Evolutionary conservation across 2,797 vertebrate genomes (phyloP), one percentile per base, ranked within the genome.

Genomic region (Tragelaphus oryx): DNA sequence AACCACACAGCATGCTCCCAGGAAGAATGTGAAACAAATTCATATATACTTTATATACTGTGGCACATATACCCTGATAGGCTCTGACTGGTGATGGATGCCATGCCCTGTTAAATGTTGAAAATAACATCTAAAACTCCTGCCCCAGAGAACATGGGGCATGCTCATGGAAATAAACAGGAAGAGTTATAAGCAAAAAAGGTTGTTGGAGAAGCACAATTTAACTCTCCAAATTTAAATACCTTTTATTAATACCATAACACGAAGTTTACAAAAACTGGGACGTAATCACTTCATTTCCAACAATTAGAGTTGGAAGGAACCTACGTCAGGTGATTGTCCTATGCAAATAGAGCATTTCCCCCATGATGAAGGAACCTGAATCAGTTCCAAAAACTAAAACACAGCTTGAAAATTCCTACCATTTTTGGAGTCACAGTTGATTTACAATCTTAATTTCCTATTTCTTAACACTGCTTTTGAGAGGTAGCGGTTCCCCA

Each of bases 381-480:
- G 14, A 65, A 79, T 76, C 68, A 46, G 8, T 93, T 96, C 87
- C 90, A 83, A 96, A 95, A 65, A 59, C 74, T 86, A 78, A 93
- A 97, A 91, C 68, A 37, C 26, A 41, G 28, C 60, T 74, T 74
- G 37, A 75, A 41, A 91, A 92, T 84, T 88, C 52, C 80, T 80
- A 91, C 4, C 54, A 94, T 74, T 86, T 93, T 71, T 57, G 68
- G 76, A 96, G n/a, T 87, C 55, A 46, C 8, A 18, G 85, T 2
- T 94, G 17, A 94, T 78, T 60, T 79, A 90, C 6, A 81, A 59
- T 68, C 86, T 92, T 79, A 88, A 87, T 84, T 95, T 95, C 79
- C 76, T 68, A 82, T 62, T 95, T 93, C 87, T 71, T 55, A 91
- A 80, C 28, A 83, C 54, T 14, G 16, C 33, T 85, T 90, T 94